Evolutionary conservation across 2,888 invertebrate genomes (phyloP).

Genomic region (Polydesmus complanatus): DNA sequence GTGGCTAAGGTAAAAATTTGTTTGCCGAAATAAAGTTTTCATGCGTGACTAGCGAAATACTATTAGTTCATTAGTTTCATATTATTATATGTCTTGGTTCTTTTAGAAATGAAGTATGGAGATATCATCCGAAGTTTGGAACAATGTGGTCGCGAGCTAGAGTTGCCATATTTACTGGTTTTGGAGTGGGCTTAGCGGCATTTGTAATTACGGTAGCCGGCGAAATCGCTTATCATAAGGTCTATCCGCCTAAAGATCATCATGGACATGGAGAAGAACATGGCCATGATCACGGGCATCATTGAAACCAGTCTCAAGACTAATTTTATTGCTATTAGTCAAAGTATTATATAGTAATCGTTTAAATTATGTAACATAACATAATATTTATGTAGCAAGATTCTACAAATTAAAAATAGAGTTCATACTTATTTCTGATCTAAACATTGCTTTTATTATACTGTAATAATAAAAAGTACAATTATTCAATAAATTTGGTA

Average conservation of each 20-base stretch:
- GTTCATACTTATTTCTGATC: no score
- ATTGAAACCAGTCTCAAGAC: neutral
- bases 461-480: no score
- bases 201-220: conserved; percentile 41
- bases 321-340: neutral
- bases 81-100: conserved; percentile 13
- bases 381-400: neutral
- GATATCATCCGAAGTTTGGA: conserved; percentile 43
- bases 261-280: conserved; percentile 28
- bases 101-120: conserved; percentile 67
- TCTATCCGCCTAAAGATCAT: conserved; percentile 31
- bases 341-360: no score
- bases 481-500: no score
- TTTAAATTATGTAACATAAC: conserved; percentile 2
- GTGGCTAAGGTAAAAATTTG: conserved; percentile 54
- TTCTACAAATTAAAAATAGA: no score
- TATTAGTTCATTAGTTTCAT: conserved; percentile 2
- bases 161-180: conserved; percentile 46
- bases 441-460: no score
- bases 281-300: neutral
- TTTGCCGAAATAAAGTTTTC: conserved; percentile 13
- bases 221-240: conserved; percentile 25
- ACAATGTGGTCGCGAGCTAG: conserved; percentile 12
- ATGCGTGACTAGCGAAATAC: neutral
- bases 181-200: conserved; percentile 46